phyloP scores from a whole-genome alignment of 2,797 vertebrate genomes.

The Okamejei kenojei region DNA sequence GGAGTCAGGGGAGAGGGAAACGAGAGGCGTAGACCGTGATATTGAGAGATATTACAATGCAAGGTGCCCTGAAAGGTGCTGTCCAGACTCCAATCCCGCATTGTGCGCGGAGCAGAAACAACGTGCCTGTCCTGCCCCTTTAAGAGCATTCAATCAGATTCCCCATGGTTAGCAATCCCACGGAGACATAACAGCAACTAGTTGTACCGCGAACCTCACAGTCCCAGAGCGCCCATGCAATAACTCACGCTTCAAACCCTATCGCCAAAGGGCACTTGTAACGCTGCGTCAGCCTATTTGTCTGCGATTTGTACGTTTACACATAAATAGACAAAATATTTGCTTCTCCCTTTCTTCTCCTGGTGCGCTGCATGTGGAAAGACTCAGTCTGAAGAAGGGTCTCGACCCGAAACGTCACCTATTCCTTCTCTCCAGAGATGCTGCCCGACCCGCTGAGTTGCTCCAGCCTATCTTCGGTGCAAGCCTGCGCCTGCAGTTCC shows the following conservation, averaged over 20 bases:
- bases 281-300: background rate
- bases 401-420: too few relatives aligned
- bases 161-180: background rate
- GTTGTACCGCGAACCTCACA: background rate
- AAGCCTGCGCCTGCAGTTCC: too few relatives aligned
- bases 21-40: too few relatives aligned
- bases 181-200: background rate
- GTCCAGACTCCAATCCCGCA: background rate
- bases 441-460: too few relatives aligned
- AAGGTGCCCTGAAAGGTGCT: background rate
- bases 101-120: background rate
- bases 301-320: background rate
- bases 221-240: background rate
- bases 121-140: background rate
- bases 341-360: too few relatives aligned
- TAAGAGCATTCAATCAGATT: background rate
- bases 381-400: background rate
- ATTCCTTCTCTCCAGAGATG: too few relatives aligned
- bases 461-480: too few relatives aligned
- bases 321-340: background rate
- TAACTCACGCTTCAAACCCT: background rate
- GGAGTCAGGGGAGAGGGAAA: too few relatives aligned
- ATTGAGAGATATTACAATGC: too few relatives aligned
- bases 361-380: background rate
- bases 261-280: background rate